Percentiles rank a stretch among this genome's conserved stretches.
Conservation (phyloP, 2,113 vertebrate species). For the Spizaetus ornatus region DNA sequence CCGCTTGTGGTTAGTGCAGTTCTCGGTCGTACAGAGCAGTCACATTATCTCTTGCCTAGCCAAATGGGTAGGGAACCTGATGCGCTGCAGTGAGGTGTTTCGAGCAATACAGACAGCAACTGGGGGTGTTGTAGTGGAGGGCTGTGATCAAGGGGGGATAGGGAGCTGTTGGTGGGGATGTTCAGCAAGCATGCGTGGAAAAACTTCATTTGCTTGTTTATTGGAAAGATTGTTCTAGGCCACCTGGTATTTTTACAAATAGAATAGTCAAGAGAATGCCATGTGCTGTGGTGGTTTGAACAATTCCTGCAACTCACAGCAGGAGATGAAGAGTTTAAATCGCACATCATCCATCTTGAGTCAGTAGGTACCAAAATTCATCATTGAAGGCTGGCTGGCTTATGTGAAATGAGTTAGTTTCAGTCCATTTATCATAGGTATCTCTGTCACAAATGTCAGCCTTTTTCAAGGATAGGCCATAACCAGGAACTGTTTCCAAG, state of each 20-base stretch:
- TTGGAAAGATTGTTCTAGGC: not conserved
- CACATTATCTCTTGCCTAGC: not conserved
- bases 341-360: not conserved
- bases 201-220: not conserved
- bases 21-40: not conserved
- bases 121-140: not conserved
- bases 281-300: not conserved
- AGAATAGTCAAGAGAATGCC: not conserved
- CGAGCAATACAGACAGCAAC: not conserved
- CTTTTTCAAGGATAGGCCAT: not conserved
- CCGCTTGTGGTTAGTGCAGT: not conserved
- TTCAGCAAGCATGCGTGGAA: fast-evolving
- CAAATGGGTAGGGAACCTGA: not conserved
- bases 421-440: not conserved
- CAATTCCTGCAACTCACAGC: not conserved
- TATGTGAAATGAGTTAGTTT: not conserved
- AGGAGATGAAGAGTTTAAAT: not conserved
- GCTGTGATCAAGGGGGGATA: not conserved
- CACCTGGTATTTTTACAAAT: not conserved
- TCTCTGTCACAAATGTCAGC: not conserved
- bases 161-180: not conserved
- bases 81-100: not conserved
- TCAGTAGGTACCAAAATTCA: not conserved
- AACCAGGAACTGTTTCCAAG: not conserved
- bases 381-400: not conserved